Percentiles rank a stretch among this genome's conserved stretches.
Conservation (phyloP, 2,797 vertebrate species). For the Anguilla anguilla region DNA sequence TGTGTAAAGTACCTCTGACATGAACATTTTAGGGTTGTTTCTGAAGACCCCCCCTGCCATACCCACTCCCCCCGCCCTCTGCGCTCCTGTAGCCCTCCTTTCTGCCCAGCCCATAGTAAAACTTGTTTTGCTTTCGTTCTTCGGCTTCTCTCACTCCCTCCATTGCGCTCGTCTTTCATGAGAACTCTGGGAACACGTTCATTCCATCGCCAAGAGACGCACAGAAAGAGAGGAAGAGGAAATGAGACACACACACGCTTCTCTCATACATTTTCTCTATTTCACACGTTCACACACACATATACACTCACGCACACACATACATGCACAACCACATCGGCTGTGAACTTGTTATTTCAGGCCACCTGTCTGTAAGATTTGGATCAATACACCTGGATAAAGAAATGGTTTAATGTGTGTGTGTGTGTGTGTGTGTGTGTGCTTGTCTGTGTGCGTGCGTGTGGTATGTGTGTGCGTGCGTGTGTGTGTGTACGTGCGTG, state of each 20-base stretch:
- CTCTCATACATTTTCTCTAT: background rate
- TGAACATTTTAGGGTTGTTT: background rate
- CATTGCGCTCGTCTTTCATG: background rate
- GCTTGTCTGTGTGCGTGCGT: constrained; percentile 24
- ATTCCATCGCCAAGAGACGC: background rate
- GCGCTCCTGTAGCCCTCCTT: background rate
- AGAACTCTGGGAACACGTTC: background rate
- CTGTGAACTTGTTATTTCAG: constrained; percentile 14
- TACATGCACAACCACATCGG: constrained; percentile 1
- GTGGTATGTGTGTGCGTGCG: background rate
- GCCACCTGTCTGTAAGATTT: background rate
- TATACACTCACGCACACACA: background rate
- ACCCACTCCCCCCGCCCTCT: constrained; percentile 26
- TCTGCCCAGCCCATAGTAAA: constrained; percentile 11
- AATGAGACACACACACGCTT: background rate
- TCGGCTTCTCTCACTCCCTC: background rate
- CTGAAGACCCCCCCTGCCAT: constrained; percentile 29
- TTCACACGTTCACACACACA: too few relatives aligned
- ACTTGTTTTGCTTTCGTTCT: constrained; percentile 12
- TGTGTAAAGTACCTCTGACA: background rate
- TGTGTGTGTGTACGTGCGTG: background rate
- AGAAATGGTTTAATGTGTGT: background rate
- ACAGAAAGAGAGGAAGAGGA: background rate
- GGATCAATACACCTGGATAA: background rate
- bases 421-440: constrained; percentile 18